These are phyloP conservation scores for Scytalopus superciliaris DNA, from an alignment of 2,113 vertebrate species.

Conservation along the genomic window DNA sequence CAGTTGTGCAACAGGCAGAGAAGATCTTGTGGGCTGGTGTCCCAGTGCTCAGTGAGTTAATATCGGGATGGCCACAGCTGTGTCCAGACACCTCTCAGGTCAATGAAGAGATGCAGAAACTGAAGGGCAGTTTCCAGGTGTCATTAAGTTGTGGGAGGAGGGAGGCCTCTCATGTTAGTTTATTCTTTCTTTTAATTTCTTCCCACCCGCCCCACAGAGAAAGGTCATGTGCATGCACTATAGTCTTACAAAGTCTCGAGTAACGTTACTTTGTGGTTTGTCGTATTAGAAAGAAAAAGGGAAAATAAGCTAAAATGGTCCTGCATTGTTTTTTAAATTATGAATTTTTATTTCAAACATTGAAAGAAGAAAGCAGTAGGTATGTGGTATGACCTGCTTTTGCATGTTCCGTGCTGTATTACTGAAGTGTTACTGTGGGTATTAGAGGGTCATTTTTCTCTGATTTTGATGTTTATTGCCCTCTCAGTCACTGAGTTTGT, in stretches of 20 bases:
- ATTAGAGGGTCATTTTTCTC: background rate
- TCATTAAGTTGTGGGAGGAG: background rate
- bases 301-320: background rate
- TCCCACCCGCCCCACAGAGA: background rate
- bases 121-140: background rate
- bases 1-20: background rate
- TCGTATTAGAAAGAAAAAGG: background rate
- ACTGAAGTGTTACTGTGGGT: background rate
- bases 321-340: background rate
- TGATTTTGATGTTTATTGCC: background rate
- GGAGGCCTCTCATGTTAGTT: background rate
- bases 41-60: background rate
- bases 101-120: background rate
- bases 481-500: background rate
- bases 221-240: background rate
- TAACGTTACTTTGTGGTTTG: background rate
- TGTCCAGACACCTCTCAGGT: background rate
- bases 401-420: background rate
- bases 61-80: background rate
- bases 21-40: background rate
- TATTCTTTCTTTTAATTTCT: background rate
- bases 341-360: background rate
- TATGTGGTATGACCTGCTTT: background rate
- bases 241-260: background rate
- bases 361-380: background rate